Evolutionary conservation across 2,797 vertebrate species (phyloP), one percentile per base, ranked within the genome.

Genomic region (Streptopelia turtur): DNA sequence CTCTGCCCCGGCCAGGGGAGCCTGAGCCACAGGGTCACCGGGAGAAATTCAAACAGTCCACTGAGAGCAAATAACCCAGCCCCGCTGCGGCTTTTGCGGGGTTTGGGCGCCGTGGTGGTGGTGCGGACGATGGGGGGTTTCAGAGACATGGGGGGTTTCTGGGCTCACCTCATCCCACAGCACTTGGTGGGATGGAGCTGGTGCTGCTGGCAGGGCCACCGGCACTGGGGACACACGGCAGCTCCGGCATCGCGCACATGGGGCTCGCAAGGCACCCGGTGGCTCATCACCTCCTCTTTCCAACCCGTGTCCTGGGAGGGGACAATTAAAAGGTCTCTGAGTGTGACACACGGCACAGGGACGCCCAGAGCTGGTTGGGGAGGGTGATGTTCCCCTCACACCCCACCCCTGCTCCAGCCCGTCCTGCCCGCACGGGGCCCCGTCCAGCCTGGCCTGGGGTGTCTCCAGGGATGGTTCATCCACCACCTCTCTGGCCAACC

Each of bases 11-110:
- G 39, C 80, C 1, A 3, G 53, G 53, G 70, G 71, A 83, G 47
- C 30, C 55, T 2, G 1, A 50, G 37, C 75, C 10, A 0, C 11
- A 13, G 33, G 39, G 43, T 18, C 21, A 8, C 55, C 1, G 13
- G 12, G 27, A 87, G 77, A 43, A 64, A 43, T 35, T 56, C 68
- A 49, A 56, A 6, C 5, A 63, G 16, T 8, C 22, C n/a, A 13
- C 45, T 23, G 20, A 8, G 25, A 65, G 52, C 76, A 80, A 87
- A 55, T 13, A 53, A 17, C 24, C 41, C 4, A 0, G 1, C 45
- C 41, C 68, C 10, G 8, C 59, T 8, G 16, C 0, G 1, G 68
- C 24, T 75, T 37, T 70, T 0, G 65, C 65, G 75, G 18, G 30
- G 31, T 11, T 79, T 41, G 5, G 50, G 60, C 37, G 63, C 43